Evolutionary conservation across 2,888 invertebrate species (phyloP).

Genomic region (Dendrolimus houi): DNA sequence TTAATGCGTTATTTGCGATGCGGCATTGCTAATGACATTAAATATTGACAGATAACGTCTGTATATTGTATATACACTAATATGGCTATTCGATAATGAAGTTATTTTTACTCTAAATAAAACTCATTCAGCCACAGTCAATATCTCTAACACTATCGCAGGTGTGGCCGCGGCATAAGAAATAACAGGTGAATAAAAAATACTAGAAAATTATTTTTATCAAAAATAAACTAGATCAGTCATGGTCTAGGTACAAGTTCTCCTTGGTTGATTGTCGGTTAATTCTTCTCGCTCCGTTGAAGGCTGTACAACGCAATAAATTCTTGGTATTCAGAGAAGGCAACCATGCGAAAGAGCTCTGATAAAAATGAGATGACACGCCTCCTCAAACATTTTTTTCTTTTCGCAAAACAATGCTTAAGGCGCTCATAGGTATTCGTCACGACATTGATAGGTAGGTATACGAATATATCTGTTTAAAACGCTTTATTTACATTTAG

Average conservation of each 20-base stretch:
- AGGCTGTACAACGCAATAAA: conserved; percentile 69
- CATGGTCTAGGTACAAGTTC: conserved; percentile 8
- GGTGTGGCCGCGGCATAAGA: too few species aligned
- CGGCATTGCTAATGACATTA: too few species aligned
- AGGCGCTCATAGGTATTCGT: conserved; percentile 24
- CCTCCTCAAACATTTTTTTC: conserved; percentile 53
- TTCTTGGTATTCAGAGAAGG: conserved; percentile 61
- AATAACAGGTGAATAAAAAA: too few species aligned
- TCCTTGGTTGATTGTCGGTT: conserved; percentile 48
- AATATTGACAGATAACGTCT: too few species aligned
- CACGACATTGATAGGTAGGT: conserved; percentile 21
- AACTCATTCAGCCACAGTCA: too few species aligned
- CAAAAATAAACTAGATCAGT: not conserved
- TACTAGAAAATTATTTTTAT: too few species aligned
- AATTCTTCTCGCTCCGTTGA: conserved; percentile 59
- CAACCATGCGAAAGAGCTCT: conserved; percentile 57
- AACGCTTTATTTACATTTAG: too few species aligned
- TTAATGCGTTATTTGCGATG: too few species aligned
- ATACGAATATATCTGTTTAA: not conserved
- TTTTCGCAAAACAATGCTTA: conserved; percentile 48
- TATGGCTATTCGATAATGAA: too few species aligned
- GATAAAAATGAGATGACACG: conserved; percentile 69
- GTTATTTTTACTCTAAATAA: too few species aligned
- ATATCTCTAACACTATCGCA: too few species aligned
- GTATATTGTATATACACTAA: too few species aligned